phyloP scores from a whole-genome alignment of 2,888 invertebrate species.

The Brachyptera risi region DNA sequence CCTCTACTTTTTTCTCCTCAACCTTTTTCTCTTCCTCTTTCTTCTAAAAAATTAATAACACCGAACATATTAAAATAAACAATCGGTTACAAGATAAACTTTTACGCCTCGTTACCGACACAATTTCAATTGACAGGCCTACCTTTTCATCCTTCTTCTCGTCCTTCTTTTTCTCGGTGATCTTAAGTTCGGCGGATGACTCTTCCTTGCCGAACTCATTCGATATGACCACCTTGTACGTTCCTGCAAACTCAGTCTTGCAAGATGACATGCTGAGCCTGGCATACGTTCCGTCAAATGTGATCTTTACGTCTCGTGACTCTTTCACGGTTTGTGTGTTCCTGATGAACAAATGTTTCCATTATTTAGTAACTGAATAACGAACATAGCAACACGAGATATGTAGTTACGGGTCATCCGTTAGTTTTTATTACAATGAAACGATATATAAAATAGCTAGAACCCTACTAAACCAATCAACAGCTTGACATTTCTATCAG shows the following conservation, averaged over 20 bases:
- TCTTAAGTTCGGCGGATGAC: slow-evolving; percentile 77
- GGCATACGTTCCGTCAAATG: slow-evolving; percentile 80
- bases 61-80: too few relatives aligned
- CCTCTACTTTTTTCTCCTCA: not conserved
- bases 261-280: slow-evolving; percentile 74
- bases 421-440: too few relatives aligned
- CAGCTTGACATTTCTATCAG: too few relatives aligned
- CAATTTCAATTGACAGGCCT: not conserved
- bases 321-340: slow-evolving; percentile 35
- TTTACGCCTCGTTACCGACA: slow-evolving; percentile 11
- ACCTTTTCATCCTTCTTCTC: slow-evolving; percentile 16
- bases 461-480: too few relatives aligned
- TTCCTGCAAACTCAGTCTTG: slow-evolving; percentile 69
- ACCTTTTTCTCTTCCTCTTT: not conserved
- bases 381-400: too few relatives aligned
- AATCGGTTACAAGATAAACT: too few relatives aligned
- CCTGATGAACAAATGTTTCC: slow-evolving; percentile 30
- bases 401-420: too few relatives aligned
- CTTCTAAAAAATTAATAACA: not conserved
- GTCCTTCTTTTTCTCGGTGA: slow-evolving; percentile 50
- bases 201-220: slow-evolving; percentile 91
- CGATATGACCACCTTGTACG: slow-evolving; percentile 79
- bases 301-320: slow-evolving; percentile 68
- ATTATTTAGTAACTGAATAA: too few relatives aligned
- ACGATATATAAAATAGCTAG: too few relatives aligned